Evolutionary conservation across 2,888 invertebrate genomes (phyloP), one percentile per base, ranked within the genome.

Genomic region (Noctua fimbriata): DNA sequence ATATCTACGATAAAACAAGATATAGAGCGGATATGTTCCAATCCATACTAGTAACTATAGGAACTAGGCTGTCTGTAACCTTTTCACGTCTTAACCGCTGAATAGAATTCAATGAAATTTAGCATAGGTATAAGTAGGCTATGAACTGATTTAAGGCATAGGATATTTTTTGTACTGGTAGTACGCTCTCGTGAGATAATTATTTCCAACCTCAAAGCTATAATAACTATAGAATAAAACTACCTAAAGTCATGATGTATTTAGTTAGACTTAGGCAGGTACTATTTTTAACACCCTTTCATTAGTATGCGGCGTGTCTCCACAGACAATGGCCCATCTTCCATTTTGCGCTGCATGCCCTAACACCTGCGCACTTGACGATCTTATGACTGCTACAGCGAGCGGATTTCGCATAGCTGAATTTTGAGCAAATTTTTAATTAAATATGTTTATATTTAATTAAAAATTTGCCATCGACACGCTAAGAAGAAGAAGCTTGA

Each of bases 1-100:
- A 70, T 74, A 71, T 36, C 52, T 24, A 41, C 14, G 69, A 73
- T n/a, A 74, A 69, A 69, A 49, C n/a, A 21, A 69, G 49, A 69
- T 28, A 49, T 12, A 47, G n/a, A 41, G 7, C 18, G 12, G 41
- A 71, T 41, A 55, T 41, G 66, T 44, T 67, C 16, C n/a, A 67
- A 67, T n/a, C 1, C 41, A 44, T 41, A n/a, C 0, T 36, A 63
- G 0, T 60, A 18, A 28, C 7, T 60, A 28, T 18, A 60, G 32
- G 21, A 63, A 21, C 18, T 10, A 21, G 32, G 10, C 4, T 32
- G 32, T 32, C 63, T 63, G 32, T 63, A 4, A 32, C 4, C 18
- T 10, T 63, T 21, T 32, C 0, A 21, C 21, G 21, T 21, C 12
- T 36, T 36, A 36, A 60, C 60, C 16, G 7, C 16, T 60, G 28